Conservation (phyloP, 2,888 invertebrate species). For the Sesia bembeciformis region DNA sequence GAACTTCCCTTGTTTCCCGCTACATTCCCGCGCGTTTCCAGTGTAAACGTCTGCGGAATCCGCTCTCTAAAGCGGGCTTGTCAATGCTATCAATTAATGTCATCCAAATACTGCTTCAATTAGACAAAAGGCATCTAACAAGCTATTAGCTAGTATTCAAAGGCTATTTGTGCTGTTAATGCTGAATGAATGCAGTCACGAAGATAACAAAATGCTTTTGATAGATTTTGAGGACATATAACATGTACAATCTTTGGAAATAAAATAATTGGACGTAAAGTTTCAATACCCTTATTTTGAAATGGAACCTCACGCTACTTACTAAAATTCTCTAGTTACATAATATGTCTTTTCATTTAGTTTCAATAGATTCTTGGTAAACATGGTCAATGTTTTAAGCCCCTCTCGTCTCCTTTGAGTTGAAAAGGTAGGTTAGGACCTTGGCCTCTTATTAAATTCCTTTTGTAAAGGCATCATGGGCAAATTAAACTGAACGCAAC, state of each 20-base stretch:
- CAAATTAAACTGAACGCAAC: neutral
- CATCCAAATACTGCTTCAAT: constrained; percentile 51
- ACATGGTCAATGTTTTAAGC: constrained; percentile 2
- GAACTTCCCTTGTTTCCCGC: too few relatives aligned
- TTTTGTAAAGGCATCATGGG: neutral
- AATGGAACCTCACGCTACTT: too few relatives aligned
- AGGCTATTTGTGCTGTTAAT: constrained; percentile 23
- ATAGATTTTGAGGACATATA: too few relatives aligned
- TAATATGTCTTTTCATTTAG: constrained; percentile 27
- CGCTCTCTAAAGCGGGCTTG: constrained; percentile 11
- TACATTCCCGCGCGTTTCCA: too few relatives aligned
- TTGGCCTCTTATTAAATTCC: neutral
- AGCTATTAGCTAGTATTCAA: constrained; percentile 30
- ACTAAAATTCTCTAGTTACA: too few relatives aligned
- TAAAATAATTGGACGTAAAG: too few relatives aligned
- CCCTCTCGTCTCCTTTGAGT: neutral
- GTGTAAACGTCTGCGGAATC: too few relatives aligned
- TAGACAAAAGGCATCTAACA: constrained; percentile 48
- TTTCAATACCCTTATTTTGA: too few relatives aligned
- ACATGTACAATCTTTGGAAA: too few relatives aligned
- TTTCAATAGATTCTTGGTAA: constrained; percentile 13
- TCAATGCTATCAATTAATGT: constrained; percentile 60
- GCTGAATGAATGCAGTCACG: too few relatives aligned
- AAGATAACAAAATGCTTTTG: too few relatives aligned
- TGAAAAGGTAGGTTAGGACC: neutral